Evolutionary conservation across 2,888 invertebrate species (phyloP).

Genomic region (Ectobius pallidus): DNA sequence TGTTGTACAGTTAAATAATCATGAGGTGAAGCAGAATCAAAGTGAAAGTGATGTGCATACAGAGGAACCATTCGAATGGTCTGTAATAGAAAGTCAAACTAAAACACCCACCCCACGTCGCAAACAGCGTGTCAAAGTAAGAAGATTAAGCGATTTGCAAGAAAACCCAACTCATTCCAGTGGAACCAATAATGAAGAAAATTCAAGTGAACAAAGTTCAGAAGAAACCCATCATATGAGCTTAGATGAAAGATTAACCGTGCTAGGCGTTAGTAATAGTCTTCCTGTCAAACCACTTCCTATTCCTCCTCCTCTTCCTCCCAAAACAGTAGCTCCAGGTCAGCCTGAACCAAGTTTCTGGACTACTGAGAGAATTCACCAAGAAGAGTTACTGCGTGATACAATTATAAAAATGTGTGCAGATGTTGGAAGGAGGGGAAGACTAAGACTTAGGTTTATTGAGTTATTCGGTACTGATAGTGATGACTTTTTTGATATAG

Average conservation of each 20-base stretch:
- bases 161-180: neutral
- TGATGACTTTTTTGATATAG: neutral
- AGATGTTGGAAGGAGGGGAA: neutral
- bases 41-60: neutral
- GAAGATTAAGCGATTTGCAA: conserved; percentile 5
- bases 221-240: conserved; percentile 8
- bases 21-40: neutral
- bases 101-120: no score
- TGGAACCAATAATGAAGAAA: neutral
- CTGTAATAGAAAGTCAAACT: neutral
- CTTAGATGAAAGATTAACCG: conserved; percentile 5
- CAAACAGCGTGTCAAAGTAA: neutral
- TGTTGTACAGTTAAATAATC: no score
- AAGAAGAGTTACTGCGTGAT: neutral
- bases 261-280: neutral
- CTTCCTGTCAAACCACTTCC: no score
- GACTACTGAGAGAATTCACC: neutral
- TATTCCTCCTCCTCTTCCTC: no score
- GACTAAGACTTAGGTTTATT: neutral
- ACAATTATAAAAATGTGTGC: neutral
- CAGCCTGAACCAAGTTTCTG: neutral
- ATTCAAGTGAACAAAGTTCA: neutral
- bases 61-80: conserved; percentile 18
- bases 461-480: conserved; percentile 20
- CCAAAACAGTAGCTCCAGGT: no score